Conservation (phyloP, 2,797 vertebrate species). For the Chrysocyon brachyurus region DNA sequence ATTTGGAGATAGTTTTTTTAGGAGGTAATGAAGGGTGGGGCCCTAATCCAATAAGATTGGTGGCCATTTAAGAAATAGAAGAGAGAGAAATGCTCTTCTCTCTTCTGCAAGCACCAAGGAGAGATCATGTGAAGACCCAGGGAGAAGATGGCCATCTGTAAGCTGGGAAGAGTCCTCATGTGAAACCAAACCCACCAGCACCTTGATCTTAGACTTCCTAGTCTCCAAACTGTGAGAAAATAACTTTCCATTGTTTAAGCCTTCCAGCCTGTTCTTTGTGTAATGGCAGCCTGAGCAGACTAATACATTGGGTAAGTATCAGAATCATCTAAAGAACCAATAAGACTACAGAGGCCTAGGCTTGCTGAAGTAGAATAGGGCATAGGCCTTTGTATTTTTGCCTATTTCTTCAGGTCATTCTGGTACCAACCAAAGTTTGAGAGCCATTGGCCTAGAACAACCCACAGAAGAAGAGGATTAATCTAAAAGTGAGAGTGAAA, state of each 20-base stretch:
- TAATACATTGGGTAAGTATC: not conserved
- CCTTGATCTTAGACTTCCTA: not conserved
- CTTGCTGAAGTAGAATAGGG: not conserved
- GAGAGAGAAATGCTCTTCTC: not conserved
- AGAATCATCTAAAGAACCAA: not conserved
- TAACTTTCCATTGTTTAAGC: not conserved
- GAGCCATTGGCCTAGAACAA: not conserved
- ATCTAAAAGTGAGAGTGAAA: not conserved
- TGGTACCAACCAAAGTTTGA: not conserved
- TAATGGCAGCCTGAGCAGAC: not conserved
- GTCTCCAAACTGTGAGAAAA: not conserved
- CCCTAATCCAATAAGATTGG: not conserved
- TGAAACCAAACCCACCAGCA: not conserved
- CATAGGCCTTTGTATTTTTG: not conserved
- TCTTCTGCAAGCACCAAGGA: not conserved
- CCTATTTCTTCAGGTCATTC: not conserved
- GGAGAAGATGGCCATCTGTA: not conserved
- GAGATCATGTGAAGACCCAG: not conserved
- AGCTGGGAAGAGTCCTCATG: not conserved
- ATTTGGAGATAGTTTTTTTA: not conserved
- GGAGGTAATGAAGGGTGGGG: not conserved
- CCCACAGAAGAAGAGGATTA: not conserved
- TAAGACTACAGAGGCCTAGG: not conserved
- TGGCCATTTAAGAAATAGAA: not conserved
- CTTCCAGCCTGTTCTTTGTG: not conserved